A percentile compares a stretch with the other conserved stretches of the same genome.
Conservation (phyloP, 2,888 invertebrate species). For the Priocnemis perturbator region DNA sequence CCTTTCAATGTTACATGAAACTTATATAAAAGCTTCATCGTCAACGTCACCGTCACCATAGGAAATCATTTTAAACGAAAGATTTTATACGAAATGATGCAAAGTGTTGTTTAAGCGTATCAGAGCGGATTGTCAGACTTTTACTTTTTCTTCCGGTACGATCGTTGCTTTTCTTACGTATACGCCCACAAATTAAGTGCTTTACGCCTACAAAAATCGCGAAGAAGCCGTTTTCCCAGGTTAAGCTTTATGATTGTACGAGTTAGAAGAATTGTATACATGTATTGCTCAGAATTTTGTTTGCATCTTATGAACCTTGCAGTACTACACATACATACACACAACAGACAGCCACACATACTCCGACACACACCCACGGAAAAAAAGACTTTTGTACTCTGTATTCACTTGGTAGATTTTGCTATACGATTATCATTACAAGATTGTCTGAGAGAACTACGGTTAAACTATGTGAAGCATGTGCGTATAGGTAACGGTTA, state of each 20-base stretch:
- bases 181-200: slow-evolving; percentile 6
- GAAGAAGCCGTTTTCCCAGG: neutral
- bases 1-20: slow-evolving; percentile 47
- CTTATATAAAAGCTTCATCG: slow-evolving; percentile 40
- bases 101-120: slow-evolving; percentile 1
- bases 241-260: slow-evolving; percentile 34
- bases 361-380: no score
- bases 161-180: slow-evolving; percentile 2
- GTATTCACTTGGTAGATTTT: slow-evolving; percentile 55
- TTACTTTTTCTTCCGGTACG: slow-evolving; percentile 16
- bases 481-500: slow-evolving; percentile 54
- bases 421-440: slow-evolving; percentile 56
- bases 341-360: no score
- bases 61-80: slow-evolving; percentile 38
- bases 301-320: slow-evolving; percentile 36
- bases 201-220: slow-evolving; percentile 1
- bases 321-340: slow-evolving; percentile 37
- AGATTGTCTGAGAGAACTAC: slow-evolving; percentile 44
- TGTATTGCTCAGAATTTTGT: slow-evolving; percentile 43
- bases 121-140: slow-evolving; percentile 13
- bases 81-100: slow-evolving; percentile 44
- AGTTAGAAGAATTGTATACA: slow-evolving; percentile 25
- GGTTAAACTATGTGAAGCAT: slow-evolving; percentile 47
- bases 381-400: slow-evolving; percentile 48
- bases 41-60: slow-evolving; percentile 40